Evolutionary conservation across 2,888 invertebrate genomes (phyloP), one percentile per base, ranked within the genome.

Genomic region (Antitype chi): DNA sequence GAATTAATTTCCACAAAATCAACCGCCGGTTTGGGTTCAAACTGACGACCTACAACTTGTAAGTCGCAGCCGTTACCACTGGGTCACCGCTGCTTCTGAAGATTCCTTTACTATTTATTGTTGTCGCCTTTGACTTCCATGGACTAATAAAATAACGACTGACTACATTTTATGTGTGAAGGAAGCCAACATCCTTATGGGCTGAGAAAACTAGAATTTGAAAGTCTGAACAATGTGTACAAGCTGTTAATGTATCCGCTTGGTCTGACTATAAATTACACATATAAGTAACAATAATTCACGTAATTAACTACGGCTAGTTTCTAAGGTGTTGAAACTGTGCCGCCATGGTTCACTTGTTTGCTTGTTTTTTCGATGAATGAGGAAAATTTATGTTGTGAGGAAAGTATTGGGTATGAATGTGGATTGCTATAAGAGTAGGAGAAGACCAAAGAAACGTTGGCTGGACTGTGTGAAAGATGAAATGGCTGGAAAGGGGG

Each of bases 121-220:
- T 47, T 47, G 20, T 7, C 17, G 20, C 20, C 11, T 38, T 38
- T 38, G 38, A 64, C 13, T 43, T 69, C 64, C 9, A 71, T 5
- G 6, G 15, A 1, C 32, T 20, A 20, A 25, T 70, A 23, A 47
- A 28, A 43, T 17, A 17, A 11, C 49, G 17, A 5, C 28, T 11
- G 5, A 3, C 15, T 2, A 13, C 15, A 23, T 0, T 60, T 38
- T 66, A 72, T 47, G 20, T 9, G 0, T 15, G 6, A 20, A 72
- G 78, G 66, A 78, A 80, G 47, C 9, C 13, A 53, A n/a, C 55
- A 67, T 78, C 53, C 78, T 66, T 28, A 20, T n/a, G 8, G 57
- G 25, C 7, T 15, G 0, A 28, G 38, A 64, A 78, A 43, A 64
- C 25, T n/a, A 20, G 47, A 13, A 49, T 69, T 69, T 47, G 15